These are phyloP conservation scores for Morpho deidamia DNA, from an alignment of 2,888 invertebrate species.

Conservation along the genomic window DNA sequence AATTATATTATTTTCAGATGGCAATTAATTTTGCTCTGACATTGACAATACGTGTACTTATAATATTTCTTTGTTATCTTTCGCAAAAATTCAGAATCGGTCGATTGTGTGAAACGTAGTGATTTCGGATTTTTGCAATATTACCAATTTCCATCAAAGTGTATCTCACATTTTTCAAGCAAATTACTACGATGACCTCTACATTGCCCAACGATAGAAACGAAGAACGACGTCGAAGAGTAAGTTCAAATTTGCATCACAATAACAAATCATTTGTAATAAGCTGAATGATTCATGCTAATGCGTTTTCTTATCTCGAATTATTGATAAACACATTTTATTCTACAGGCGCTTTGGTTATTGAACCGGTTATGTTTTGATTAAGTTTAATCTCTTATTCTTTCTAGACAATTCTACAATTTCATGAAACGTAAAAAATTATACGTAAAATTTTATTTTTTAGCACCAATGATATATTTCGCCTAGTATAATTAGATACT, in stretches of 20 bases:
- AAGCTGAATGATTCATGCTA: constrained; percentile 40
- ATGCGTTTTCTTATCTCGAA: constrained; percentile 29
- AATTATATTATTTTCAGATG: no score
- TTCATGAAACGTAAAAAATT: no score
- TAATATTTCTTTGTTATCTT: background rate
- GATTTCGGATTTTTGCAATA: background rate
- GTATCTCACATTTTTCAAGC: background rate
- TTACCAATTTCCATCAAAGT: background rate
- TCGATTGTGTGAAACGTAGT: constrained; percentile 1
- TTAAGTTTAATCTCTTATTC: background rate
- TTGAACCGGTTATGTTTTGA: constrained; percentile 11
- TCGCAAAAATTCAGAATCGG: background rate
- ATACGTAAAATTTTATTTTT: no score
- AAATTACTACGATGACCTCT: constrained; percentile 44
- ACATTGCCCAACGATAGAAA: constrained; percentile 60
- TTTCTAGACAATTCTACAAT: no score
- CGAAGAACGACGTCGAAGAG: constrained; percentile 70
- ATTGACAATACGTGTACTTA: background rate
- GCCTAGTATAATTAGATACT: no score
- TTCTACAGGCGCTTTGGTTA: constrained; percentile 21
- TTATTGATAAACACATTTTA: constrained; percentile 9
- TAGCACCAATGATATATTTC: no score
- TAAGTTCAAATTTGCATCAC: constrained; percentile 33
- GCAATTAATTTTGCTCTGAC: no score
- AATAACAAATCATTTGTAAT: background rate